Conservation (phyloP, 1,140 invertebrate genomes). For the Drosophila kikkawai region DNA sequence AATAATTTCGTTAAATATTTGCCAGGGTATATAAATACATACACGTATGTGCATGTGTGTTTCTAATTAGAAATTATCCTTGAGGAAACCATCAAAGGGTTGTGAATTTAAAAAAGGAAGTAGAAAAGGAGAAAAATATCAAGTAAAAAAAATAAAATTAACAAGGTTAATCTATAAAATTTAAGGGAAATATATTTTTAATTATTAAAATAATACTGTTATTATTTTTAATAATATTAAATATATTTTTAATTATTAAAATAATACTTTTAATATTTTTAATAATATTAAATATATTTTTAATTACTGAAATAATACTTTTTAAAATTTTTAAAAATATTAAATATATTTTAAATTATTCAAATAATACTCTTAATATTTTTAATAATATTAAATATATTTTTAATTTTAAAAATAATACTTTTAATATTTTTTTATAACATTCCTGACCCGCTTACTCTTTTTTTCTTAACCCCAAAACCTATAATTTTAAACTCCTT, state of each 20-base stretch:
- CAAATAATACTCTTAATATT: too few species aligned
- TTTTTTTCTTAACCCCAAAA: neutral
- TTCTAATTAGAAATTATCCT: constrained; percentile 69
- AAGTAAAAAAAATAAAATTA: neutral
- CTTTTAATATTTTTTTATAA: neutral
- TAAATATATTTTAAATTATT: too few species aligned
- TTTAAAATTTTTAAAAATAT: too few species aligned
- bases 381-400: too few species aligned
- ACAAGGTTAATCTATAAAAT: too few species aligned
- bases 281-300: too few species aligned
- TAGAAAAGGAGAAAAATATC: neutral
- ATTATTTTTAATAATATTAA: neutral
- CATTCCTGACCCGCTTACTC: too few species aligned
- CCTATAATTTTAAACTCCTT: too few species aligned
- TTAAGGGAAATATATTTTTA: too few species aligned
- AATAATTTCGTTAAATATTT: constrained; percentile 79
- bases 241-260: too few species aligned
- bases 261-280: too few species aligned
- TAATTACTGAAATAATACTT: neutral
- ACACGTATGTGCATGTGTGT: constrained; percentile 14
- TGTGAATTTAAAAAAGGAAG: neutral
- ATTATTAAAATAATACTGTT: neutral
- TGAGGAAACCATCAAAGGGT: constrained; percentile 24
- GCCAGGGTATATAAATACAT: neutral
- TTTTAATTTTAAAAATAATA: too few species aligned